A percentile compares a stretch with the other conserved stretches of the same genome.
These are phyloP conservation scores for Mongoloraphidia duomilia DNA, from an alignment of 2,888 invertebrate genomes.

Conservation along the genomic window DNA sequence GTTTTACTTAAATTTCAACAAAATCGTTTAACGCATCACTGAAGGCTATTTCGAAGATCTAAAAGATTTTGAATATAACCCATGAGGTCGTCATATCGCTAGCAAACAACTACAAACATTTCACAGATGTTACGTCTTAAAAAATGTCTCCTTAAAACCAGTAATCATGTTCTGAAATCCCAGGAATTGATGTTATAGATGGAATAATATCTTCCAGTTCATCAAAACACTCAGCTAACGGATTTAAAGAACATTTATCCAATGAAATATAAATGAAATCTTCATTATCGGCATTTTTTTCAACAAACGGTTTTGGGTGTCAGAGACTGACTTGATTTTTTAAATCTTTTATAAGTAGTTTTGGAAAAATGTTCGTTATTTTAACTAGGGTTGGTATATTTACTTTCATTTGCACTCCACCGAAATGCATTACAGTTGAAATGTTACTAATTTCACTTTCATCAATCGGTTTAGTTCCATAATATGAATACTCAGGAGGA, in stretches of 20 bases:
- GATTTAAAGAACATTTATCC: neutral
- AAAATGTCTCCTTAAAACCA: conserved; percentile 16
- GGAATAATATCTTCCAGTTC: conserved; percentile 20
- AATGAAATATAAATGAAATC: neutral
- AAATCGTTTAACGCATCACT: no score
- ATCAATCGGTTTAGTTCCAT: conserved; percentile 30
- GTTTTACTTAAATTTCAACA: no score
- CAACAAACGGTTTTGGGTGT: neutral
- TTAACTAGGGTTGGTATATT: conserved; percentile 36
- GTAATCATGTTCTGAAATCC: conserved; percentile 13
- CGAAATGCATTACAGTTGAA: conserved; percentile 37
- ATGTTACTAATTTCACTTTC: conserved; percentile 30
- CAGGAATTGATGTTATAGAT: conserved; percentile 10
- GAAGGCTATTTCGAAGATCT: no score
- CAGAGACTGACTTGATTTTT: conserved; percentile 5
- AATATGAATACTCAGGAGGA: conserved; percentile 31
- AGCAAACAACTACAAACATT: no score
- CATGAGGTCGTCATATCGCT: no score
- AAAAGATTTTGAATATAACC: no score
- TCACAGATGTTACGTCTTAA: no score
- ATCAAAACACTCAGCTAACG: conserved; percentile 15
- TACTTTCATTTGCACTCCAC: conserved; percentile 33
- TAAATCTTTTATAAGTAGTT: conserved; percentile 31
- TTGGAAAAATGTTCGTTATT: conserved; percentile 36
- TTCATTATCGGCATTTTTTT: neutral